Base-by-base conservation (phyloP, 2,888 invertebrate species). In the Phyto melanocephala region DNA sequence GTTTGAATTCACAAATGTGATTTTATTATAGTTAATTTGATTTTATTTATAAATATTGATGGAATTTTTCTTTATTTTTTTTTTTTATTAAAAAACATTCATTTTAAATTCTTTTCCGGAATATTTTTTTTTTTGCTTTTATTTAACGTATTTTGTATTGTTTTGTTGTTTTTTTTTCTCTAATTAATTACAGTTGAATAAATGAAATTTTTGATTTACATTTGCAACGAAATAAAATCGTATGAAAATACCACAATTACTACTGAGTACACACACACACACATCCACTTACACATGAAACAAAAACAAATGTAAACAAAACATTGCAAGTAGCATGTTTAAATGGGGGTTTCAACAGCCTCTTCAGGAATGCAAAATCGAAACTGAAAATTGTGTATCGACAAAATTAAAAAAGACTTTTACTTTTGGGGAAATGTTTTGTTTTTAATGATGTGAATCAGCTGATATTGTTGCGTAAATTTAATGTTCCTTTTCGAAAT, bases 121-220 rank as follows among this genome's bases (percentile, higher is more conserved):
- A 74, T 45, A 45, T 65, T 42, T 28, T 0, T 42, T 22, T 33
- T 63, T 45, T 50, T 50, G 8, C 22, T 11, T 50, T 50, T 1
- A 7, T 17, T 15, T 45, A 11, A 50, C 20, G 13, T 22, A 4
- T 20, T 20, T 33, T 42, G 10, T n/a, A n/a, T 3, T 35, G 35
- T 56, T 45, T 45, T 35, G n/a, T 28, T 52, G 11, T 63, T 65
- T 28, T 40, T 68, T 42, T 24, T 52, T 40, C n/a, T 37, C 56
- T 47, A 67, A 79, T 72, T 79, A 72, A 79, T 79, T 79, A 72
- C 79, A 72, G 58, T 42, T 72, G 79, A 72, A 72, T 72, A 72
- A 79, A 79, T 67, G 67, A 79, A 67, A 58, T 79, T 60, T 24
- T 65, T 72, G 71, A 58, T 77, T 77, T 62, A 15, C 68, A 68